Evolutionary conservation across 2,797 vertebrate species (phyloP), one percentile per base, ranked within the genome.

Genomic region (Clamator glandarius): DNA sequence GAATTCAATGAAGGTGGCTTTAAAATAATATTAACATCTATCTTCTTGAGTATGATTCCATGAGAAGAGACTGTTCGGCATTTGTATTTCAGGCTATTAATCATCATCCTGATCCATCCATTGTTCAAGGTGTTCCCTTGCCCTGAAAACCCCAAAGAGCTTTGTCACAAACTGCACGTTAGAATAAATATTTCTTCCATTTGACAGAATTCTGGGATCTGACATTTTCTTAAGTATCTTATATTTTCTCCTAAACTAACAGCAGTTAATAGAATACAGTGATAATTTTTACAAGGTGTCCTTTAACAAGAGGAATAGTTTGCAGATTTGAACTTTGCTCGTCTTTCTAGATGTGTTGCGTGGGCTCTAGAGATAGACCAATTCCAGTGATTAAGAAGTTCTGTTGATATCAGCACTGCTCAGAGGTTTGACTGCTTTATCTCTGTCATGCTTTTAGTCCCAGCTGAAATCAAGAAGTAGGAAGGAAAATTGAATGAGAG

Each of bases 401-500:
- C 80, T 87, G 67, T 90, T 76, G 42, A 63, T 79, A 96, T 88
- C 95, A 95, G 91, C 95, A 84, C 52, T 88, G 58, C 76, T 84
- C 83, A 79, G 62, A 84, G 57, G 80, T 92, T 82, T 87, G 70
- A 74, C 95, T 91, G 74, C 74, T 93, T 93, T 93, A 86, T 94
- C 87, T 94, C 85, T 79, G 84, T 51, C 85, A 54, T 91, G 29
- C 77, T 80, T 41, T 72, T 58, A 84, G 67, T 96, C 92, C 80
- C 95, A 93, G 83, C 26, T 92, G 93, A 95, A 95, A 96, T 94
- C 92, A 94, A 84, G 92, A 58, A 79, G 59, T 41, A 81, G 66
- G 77, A 93, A 92, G n/a, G 70, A 57, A 91, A 92, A 87, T 51
- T 87, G 89, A 79, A 93, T 42, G 41, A 79, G 74, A 54, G 42